Evolutionary conservation across 2,113 vertebrate species (phyloP).

Genomic region (Isurus oxyrinchus): DNA sequence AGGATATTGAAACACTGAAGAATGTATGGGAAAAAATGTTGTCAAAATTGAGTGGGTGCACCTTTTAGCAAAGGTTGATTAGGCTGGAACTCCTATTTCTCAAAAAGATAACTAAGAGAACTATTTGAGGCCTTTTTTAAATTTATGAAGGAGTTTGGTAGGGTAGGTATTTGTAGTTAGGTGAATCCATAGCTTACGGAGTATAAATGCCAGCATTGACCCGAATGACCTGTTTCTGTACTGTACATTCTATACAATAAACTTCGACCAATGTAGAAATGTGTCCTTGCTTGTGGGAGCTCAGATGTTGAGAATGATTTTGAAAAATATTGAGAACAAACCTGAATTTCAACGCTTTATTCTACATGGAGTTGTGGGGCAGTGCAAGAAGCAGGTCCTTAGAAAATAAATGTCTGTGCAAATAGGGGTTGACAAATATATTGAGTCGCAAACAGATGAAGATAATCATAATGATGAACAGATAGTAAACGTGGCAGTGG

Average conservation of each 20-base stretch:
- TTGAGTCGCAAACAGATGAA: neutral
- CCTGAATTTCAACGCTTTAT: neutral
- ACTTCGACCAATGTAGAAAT: neutral
- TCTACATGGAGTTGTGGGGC: neutral
- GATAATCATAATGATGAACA: neutral
- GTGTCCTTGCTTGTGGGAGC: neutral
- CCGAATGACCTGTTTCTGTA: neutral
- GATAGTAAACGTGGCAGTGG: neutral
- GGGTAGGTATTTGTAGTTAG: neutral
- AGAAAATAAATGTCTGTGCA: neutral
- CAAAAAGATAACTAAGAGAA: neutral
- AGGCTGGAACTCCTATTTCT: neutral
- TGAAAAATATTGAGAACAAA: neutral
- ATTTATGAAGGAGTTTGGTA: neutral
- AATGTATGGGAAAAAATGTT: neutral
- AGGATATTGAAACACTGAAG: neutral
- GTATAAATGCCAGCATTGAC: neutral
- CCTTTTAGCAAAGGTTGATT: neutral
- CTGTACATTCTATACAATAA: neutral
- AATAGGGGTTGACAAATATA: neutral
- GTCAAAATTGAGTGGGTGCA: neutral
- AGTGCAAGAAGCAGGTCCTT: neutral
- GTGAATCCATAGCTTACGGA: neutral
- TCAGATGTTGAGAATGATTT: neutral
- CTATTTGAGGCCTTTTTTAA: neutral